Percentiles rank a stretch among this genome's conserved stretches.
Evolutionary conservation across 2,797 vertebrate species (phyloP).

Genomic region (Macropodus opercularis): DNA sequence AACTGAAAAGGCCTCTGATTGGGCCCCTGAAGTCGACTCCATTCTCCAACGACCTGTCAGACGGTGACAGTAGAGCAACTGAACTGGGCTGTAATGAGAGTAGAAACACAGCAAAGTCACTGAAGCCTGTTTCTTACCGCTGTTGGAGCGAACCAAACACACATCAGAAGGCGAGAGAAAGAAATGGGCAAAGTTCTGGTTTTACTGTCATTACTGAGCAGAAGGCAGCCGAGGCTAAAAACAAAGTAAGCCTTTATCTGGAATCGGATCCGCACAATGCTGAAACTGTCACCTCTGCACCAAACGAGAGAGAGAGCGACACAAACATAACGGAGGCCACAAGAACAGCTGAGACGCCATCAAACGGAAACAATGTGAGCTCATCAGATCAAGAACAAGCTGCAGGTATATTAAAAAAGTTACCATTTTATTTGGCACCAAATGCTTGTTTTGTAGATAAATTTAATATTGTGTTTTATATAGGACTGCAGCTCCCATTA

Average conservation of each 20-base stretch:
- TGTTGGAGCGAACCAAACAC: conserved; percentile 7
- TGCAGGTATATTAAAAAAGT: conserved; percentile 21
- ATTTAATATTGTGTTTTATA: too few species aligned
- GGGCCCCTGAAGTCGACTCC: not conserved
- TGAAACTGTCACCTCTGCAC: not conserved
- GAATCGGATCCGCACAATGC: not conserved
- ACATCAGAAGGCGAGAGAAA: not conserved
- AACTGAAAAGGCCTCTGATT: conserved; percentile 5
- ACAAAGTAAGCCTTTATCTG: not conserved
- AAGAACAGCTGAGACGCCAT: conserved; percentile 2
- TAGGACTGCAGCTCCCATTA: too few species aligned
- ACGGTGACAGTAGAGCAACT: not conserved
- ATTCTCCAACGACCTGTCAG: not conserved
- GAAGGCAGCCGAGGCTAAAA: conserved; percentile 16
- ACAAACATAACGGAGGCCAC: not conserved
- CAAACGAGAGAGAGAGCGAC: not conserved
- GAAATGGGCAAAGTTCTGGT: not conserved
- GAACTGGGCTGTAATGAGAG: not conserved
- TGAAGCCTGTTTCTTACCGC: conserved; percentile 16
- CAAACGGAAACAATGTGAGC: not conserved
- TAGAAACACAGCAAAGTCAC: conserved; percentile 21
- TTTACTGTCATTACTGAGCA: conserved; percentile 61
- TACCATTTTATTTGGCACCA: too few species aligned
- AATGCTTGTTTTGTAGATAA: too few species aligned
- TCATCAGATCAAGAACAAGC: conserved; percentile 15